phyloP scores from a whole-genome alignment of 1,140 invertebrate species.

The Sinonovacula constricta region DNA sequence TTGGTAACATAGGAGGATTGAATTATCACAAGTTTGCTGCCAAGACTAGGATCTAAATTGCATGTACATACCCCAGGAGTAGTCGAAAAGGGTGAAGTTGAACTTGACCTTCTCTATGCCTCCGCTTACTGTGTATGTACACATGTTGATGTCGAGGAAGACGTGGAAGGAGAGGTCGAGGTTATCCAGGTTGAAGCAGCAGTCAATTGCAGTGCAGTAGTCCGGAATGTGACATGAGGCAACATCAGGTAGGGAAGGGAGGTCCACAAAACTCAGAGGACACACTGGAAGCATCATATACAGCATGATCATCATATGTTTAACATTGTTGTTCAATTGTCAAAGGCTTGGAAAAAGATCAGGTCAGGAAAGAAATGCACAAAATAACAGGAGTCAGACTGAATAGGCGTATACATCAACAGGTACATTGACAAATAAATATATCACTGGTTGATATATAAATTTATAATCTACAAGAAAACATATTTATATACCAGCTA shows the following conservation, averaged over 20 bases:
- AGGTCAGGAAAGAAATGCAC: too few species aligned
- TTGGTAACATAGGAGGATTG: too few species aligned
- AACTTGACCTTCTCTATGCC: slow-evolving; percentile 26
- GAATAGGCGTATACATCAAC: too few species aligned
- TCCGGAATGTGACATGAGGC: slow-evolving; percentile 22
- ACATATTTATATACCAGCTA: too few species aligned
- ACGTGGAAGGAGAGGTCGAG: slow-evolving; percentile 22
- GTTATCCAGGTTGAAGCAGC: slow-evolving; percentile 6
- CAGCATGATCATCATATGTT: neutral
- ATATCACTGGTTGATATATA: too few species aligned
- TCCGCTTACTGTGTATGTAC: slow-evolving; percentile 16
- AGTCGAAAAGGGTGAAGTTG: slow-evolving; percentile 26
- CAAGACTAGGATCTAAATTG: too few species aligned
- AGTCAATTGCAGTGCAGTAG: slow-evolving; percentile 26
- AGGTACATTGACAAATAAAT: too few species aligned
- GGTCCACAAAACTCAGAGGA: slow-evolving; percentile 23
- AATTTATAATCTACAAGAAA: too few species aligned
- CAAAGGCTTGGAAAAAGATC: too few species aligned
- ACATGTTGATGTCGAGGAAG: slow-evolving; percentile 15
- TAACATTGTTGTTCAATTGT: neutral
- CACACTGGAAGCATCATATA: slow-evolving; percentile 11
- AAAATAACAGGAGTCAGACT: too few species aligned
- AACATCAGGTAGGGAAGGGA: neutral
- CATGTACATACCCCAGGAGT: slow-evolving; percentile 33
- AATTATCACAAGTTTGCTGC: too few species aligned